Evolutionary conservation across 1,140 invertebrate species (phyloP).

Genomic region (Sinella curviseta): DNA sequence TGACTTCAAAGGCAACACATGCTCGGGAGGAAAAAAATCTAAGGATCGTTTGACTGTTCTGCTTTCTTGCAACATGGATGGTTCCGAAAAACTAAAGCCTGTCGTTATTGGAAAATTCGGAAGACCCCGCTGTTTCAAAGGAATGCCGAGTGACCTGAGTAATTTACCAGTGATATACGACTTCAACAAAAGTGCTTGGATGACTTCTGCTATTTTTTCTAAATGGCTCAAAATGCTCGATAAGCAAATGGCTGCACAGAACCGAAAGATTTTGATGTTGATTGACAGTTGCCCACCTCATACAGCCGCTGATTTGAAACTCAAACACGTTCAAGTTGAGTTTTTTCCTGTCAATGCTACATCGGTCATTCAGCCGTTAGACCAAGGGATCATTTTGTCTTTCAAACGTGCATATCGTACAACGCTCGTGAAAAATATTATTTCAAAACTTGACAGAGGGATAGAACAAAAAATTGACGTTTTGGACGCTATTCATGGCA

Average conservation of each 20-base stretch:
- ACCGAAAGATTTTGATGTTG: constrained; percentile 57
- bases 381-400: constrained; percentile 56
- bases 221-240: constrained; percentile 42
- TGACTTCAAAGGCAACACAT: constrained; percentile 54
- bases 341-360: constrained; percentile 58
- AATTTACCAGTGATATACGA: constrained; percentile 53
- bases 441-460: constrained; percentile 8
- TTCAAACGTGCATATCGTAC: neutral
- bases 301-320: constrained; percentile 40
- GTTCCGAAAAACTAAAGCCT: constrained; percentile 56
- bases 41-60: constrained; percentile 58
- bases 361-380: constrained; percentile 57
- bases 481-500: constrained; percentile 8
- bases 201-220: constrained; percentile 51
- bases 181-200: constrained; percentile 58
- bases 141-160: no score
- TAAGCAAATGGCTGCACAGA: constrained; percentile 41
- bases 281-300: constrained; percentile 59
- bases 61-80: constrained; percentile 55
- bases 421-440: constrained; percentile 30
- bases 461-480: constrained; percentile 13
- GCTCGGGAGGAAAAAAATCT: constrained; percentile 55
- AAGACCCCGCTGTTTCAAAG: constrained; percentile 58
- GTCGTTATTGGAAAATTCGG: constrained; percentile 57
- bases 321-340: constrained; percentile 53